Evolutionary conservation across 2,797 vertebrate species (phyloP).

Genomic region (Meda fulgida): DNA sequence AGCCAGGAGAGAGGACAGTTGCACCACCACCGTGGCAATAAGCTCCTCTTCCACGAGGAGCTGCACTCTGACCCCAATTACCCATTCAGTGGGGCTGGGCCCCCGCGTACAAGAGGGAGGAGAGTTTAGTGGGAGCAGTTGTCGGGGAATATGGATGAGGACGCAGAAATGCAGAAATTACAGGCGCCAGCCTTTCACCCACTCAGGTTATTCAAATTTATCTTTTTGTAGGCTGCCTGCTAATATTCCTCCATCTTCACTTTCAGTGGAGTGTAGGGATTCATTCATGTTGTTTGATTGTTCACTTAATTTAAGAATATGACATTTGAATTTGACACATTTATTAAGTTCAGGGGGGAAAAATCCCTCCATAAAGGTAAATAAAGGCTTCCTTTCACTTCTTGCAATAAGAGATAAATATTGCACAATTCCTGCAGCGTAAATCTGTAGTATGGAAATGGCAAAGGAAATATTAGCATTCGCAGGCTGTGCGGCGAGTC

Average conservation of each 20-base stretch:
- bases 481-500: slow-evolving; percentile 48
- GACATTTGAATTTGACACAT: background rate
- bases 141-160: slow-evolving; percentile 79
- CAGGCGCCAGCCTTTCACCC: slow-evolving; percentile 68
- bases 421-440: background rate
- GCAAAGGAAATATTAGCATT: slow-evolving; percentile 62
- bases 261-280: background rate
- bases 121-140: slow-evolving; percentile 79
- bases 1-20: slow-evolving; percentile 54
- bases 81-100: slow-evolving; percentile 82
- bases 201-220: slow-evolving; percentile 62
- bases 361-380: background rate
- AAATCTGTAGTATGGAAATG: slow-evolving; percentile 33
- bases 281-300: background rate
- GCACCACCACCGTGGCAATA: slow-evolving; percentile 69
- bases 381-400: background rate
- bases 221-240: slow-evolving; percentile 44
- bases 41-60: slow-evolving; percentile 69
- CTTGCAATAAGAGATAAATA: slow-evolving; percentile 31
- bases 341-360: background rate
- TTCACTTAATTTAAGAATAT: background rate
- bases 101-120: slow-evolving; percentile 68
- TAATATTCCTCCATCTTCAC: slow-evolving; percentile 6
- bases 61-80: slow-evolving; percentile 80
- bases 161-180: slow-evolving; percentile 74